These are phyloP conservation scores for Aricia artaxerxes DNA, from an alignment of 2,888 invertebrate species.

Conservation along the genomic window DNA sequence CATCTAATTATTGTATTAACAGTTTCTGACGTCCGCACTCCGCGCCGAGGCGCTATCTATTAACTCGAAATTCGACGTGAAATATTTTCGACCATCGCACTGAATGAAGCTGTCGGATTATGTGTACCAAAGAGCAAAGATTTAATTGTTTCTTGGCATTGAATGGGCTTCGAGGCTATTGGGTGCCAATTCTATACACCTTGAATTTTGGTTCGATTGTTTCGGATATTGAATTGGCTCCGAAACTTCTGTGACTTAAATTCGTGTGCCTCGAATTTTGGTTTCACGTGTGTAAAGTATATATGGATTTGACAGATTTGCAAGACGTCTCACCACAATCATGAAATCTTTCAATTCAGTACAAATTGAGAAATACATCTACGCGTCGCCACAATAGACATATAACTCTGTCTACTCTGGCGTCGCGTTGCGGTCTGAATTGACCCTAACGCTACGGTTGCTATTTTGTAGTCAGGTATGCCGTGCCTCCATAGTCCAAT, in stretches of 20 bases:
- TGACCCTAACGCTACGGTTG: no score
- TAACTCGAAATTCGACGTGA: background rate
- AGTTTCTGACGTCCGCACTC: background rate
- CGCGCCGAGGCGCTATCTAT: background rate
- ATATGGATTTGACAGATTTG: no score
- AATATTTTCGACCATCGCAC: background rate
- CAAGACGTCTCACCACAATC: no score
- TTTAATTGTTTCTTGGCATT: background rate
- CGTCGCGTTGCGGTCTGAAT: no score
- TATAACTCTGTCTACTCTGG: no score
- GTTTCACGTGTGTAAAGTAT: no score
- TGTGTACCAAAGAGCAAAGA: background rate
- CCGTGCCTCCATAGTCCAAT: no score
- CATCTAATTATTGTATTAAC: slow-evolving; percentile 31
- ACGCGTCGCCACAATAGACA: no score
- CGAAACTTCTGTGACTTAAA: background rate
- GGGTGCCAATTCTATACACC: background rate
- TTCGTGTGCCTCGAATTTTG: no score
- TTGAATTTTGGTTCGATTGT: background rate
- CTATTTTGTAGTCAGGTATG: no score
- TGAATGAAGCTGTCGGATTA: background rate
- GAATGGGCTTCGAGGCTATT: background rate
- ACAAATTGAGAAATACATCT: no score
- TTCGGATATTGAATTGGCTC: background rate
- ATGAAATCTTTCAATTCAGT: no score